These are phyloP conservation scores for Cairina moschata DNA, from an alignment of 2,113 vertebrate species.

Conservation along the genomic window DNA sequence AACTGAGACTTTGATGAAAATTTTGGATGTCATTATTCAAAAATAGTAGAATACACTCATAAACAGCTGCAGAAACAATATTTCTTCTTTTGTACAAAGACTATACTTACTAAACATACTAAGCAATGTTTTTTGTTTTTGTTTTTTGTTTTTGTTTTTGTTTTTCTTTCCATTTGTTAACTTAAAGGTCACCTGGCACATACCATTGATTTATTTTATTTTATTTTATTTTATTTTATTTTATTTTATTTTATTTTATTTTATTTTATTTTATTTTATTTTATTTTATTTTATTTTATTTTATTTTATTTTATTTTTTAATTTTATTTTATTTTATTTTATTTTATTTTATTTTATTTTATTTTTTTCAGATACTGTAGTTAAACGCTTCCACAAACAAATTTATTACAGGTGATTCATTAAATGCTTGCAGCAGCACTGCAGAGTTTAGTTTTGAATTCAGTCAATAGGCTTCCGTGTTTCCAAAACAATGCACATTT, in stretches of 20 bases:
- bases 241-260: no score
- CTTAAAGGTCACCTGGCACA: conserved; percentile 66
- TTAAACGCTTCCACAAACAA: conserved; percentile 68
- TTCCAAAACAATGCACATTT: conserved; percentile 64
- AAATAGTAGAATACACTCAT: not conserved
- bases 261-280: not conserved
- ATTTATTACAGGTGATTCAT: conserved; percentile 62
- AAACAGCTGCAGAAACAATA: not conserved
- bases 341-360: not conserved
- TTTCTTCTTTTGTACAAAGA: not conserved
- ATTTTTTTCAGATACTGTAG: conserved; percentile 44
- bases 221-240: not conserved
- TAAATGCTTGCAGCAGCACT: conserved; percentile 49
- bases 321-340: no score
- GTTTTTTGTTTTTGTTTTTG: not conserved
- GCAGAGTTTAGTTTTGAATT: conserved; percentile 62
- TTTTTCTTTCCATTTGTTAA: conserved; percentile 13
- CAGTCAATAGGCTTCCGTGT: conserved; percentile 73
- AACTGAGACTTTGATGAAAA: not conserved
- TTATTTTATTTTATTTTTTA: no score
- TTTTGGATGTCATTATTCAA: not conserved
- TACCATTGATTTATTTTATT: conserved; percentile 50
- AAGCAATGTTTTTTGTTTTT: no score
- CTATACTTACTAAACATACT: not conserved
- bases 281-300: not conserved